Evolutionary conservation across 1,140 invertebrate species (phyloP).

Genomic region (Cydia amplana): DNA sequence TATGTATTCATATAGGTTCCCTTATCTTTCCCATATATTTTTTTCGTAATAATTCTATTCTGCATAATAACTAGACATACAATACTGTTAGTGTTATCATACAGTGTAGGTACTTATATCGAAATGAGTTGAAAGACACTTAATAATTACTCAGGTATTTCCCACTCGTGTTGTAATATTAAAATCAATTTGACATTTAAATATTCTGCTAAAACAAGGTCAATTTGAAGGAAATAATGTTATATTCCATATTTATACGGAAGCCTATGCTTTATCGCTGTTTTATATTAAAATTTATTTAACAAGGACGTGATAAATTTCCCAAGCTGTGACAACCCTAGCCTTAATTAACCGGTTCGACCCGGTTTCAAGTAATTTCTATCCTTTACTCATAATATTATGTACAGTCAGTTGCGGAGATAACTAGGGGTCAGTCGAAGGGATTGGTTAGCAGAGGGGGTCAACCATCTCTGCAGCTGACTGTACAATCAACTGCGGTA

Average conservation of each 20-base stretch:
- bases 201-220: neutral
- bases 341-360: slow-evolving; percentile 9
- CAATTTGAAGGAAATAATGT: neutral
- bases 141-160: neutral
- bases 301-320: slow-evolving; percentile 19
- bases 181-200: neutral
- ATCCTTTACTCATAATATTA: slow-evolving; percentile 2
- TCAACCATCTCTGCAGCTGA: no score
- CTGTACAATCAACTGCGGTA: no score
- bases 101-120: neutral
- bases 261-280: slow-evolving; percentile 3
- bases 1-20: neutral
- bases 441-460: no score
- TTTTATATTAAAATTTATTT: slow-evolving; percentile 18
- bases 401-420: neutral
- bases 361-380: slow-evolving; percentile 8
- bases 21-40: no score
- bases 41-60: no score
- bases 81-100: no score
- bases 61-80: no score
- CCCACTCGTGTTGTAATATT: neutral
- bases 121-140: neutral
- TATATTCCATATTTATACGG: neutral
- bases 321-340: slow-evolving; percentile 1
- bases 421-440: no score